Base-by-base conservation (phyloP, 2,113 vertebrate genomes). In the Marmota flaviventris region DNA sequence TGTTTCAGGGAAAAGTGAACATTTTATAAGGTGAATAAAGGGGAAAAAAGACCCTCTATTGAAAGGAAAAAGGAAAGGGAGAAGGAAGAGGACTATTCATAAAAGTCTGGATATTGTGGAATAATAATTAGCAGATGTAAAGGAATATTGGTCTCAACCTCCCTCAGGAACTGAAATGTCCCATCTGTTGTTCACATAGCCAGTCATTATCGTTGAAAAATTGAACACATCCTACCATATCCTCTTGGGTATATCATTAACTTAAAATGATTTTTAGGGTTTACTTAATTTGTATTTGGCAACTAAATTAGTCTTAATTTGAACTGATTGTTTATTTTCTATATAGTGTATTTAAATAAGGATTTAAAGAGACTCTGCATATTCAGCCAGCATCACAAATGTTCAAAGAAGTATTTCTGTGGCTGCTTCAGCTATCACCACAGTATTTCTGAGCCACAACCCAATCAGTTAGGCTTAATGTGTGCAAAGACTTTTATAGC, bases 1-100 rank as follows among this genome's bases (percentile, higher is more conserved):
- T 90, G 45, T 69, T 78, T 93, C 61, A 83, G 90, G 69, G 56
- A 83, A 86, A 85, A 86, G 84, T 32, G 4, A 95, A 58, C 53
- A 78, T 95, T 94, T 97, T 94, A 95, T 37, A 96, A 95, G 34
- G 56, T 93, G 24, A 94, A 91, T 1, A 79, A 73, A 42, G 39
- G 75, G 94, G 87, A 93, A 93, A 51, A 5, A 85, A 95, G 9
- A 51, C 18, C 25, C 56, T 95, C 75, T 83, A 56, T 75, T 85
- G 97, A 91, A 94, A 51, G 27, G 61, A 67, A 95, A 89, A 87
- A 86, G 69, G 20, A 34, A 69, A 69, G 8, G 2, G 17, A 70
- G 51, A 17, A 7, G 51, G 70, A 90, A 96, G n/a, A 89, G 37
- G 75, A 84, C 17, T 95, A 45, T 94, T 96, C 90, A 76, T 76